Evolutionary conservation across 37 sponge, comb jelly and placozoan genomes (phyloP).

Genomic region (Halichondria panicea): DNA sequence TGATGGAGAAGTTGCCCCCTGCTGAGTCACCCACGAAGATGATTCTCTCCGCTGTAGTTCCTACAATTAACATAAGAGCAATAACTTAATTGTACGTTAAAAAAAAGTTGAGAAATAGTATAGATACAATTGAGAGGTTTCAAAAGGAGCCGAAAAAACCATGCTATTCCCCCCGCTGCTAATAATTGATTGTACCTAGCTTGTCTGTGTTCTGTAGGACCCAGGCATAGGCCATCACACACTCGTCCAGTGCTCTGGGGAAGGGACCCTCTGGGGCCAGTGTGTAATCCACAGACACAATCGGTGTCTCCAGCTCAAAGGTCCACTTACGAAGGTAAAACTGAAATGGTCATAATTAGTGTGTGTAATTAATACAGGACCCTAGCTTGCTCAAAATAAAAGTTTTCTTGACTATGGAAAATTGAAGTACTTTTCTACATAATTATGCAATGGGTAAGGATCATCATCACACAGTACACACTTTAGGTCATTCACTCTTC

Average conservation of each 20-base stretch:
- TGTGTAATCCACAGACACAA: conserved; percentile 89
- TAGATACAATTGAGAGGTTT: background rate
- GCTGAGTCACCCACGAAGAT: conserved; percentile 92
- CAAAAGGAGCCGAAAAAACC: background rate
- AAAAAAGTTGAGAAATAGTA: background rate
- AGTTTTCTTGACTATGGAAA: background rate
- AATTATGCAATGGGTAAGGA: too few relatives aligned
- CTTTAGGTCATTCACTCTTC: background rate
- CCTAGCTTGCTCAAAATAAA: background rate
- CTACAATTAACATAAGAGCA: conserved; percentile 7
- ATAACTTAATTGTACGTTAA: too few relatives aligned
- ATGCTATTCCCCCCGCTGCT: background rate
- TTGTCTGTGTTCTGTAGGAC: conserved; percentile 67
- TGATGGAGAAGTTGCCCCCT: conserved; percentile 87
- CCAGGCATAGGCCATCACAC: conserved; percentile 90
- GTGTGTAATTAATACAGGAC: background rate
- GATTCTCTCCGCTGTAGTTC: conserved; percentile 84
- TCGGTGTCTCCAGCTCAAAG: conserved; percentile 76
- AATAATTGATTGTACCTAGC: conserved; percentile 44
- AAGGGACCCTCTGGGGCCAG: conserved; percentile 91
- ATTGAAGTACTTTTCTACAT: too few relatives aligned
- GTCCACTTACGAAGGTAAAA: conserved; percentile 85
- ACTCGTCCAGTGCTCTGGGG: conserved; percentile 91
- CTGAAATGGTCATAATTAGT: conserved; percentile 19
- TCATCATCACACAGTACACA: too few relatives aligned